These are phyloP conservation scores for Caenorhabditis sulstoni DNA, from an alignment of 2,888 invertebrate species.

Conservation along the genomic window DNA sequence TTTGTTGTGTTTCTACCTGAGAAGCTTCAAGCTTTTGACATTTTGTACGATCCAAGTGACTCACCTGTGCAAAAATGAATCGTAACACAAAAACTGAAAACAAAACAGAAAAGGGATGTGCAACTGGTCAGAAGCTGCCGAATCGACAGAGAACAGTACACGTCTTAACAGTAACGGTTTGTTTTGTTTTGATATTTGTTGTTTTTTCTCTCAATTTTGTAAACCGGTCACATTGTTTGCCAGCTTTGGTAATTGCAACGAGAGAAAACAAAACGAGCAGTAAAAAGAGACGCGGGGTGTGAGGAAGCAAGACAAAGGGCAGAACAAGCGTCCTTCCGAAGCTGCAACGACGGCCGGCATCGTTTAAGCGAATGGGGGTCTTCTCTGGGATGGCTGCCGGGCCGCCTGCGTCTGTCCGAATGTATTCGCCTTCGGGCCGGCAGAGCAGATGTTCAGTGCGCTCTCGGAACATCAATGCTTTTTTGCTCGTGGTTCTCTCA, in stretches of 20 bases:
- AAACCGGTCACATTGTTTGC: slow-evolving; percentile 46
- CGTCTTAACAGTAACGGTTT: slow-evolving; percentile 24
- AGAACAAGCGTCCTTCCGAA: background rate
- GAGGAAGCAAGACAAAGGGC: background rate
- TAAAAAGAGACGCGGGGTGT: background rate
- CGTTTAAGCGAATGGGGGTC: slow-evolving; percentile 6
- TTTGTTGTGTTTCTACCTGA: too few species aligned
- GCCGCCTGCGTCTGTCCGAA: too few species aligned
- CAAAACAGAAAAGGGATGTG: slow-evolving; percentile 16
- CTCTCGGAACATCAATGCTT: background rate
- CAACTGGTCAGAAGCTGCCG: too few species aligned
- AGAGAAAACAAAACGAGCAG: slow-evolving; percentile 23
- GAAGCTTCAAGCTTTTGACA: background rate
- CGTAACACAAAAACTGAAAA: background rate
- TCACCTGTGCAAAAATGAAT: too few species aligned
- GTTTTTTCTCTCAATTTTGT: slow-evolving; percentile 14
- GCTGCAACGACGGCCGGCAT: background rate
- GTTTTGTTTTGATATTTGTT: slow-evolving; percentile 21
- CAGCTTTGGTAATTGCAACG: background rate
- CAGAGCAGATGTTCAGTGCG: background rate
- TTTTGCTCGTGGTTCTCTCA: background rate
- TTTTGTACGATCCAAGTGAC: background rate
- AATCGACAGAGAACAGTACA: background rate
- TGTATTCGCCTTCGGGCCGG: background rate
- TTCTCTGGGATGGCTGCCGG: background rate